Conservation (phyloP, 2,113 vertebrate genomes). For the Ptyas mucosa region DNA sequence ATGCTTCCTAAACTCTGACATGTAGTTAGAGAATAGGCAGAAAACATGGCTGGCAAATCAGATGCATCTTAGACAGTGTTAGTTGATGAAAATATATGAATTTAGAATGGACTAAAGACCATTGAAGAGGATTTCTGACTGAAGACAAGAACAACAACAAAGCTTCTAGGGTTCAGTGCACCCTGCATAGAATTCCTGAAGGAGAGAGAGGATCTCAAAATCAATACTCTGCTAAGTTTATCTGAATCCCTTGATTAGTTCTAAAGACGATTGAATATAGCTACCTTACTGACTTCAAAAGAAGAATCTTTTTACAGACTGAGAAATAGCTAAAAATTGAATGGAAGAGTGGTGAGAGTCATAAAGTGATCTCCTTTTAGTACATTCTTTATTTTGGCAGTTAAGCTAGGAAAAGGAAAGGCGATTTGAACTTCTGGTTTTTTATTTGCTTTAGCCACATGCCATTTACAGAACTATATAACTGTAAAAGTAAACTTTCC, state of each 20-base stretch:
- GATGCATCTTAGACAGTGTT: not conserved
- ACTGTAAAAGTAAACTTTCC: not conserved
- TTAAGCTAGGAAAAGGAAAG: not conserved
- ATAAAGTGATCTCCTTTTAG: not conserved
- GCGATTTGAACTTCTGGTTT: not conserved
- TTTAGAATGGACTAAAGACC: not conserved
- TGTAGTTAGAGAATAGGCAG: not conserved
- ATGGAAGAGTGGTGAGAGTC: not conserved
- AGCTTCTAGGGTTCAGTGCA: not conserved
- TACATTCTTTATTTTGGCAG: not conserved
- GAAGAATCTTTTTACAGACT: not conserved
- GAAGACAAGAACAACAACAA: not conserved
- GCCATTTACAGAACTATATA: not conserved
- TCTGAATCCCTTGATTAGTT: not conserved
- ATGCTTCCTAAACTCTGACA: no score
- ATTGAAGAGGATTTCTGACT: not conserved
- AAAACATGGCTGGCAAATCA: not conserved
- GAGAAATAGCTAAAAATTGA: not conserved
- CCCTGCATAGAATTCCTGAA: not conserved
- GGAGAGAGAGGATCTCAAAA: not conserved
- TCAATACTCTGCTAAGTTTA: not conserved
- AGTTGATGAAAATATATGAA: not conserved
- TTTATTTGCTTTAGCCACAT: not conserved
- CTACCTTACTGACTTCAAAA: not conserved
- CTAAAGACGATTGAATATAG: not conserved